phyloP scores from a whole-genome alignment of 2,113 vertebrate genomes.

The Trichomycterus rosablanca region DNA sequence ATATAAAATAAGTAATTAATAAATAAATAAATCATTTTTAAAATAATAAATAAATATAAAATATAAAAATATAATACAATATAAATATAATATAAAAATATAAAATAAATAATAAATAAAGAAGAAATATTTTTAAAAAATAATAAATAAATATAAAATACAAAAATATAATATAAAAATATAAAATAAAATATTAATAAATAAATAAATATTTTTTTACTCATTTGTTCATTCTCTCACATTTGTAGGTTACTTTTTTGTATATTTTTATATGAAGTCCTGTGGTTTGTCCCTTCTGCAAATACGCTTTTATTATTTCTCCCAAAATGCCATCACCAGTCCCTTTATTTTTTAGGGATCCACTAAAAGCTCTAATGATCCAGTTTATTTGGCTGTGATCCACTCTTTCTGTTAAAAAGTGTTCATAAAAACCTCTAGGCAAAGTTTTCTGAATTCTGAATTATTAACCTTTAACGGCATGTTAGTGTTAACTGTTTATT shows the following conservation, averaged over 20 bases:
- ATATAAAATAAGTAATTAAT: no score
- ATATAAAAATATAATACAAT: no score
- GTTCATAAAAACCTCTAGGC: not conserved
- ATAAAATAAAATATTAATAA: no score
- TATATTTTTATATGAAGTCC: not conserved
- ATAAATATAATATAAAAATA: no score
- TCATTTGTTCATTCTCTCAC: not conserved
- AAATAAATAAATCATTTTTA: no score
- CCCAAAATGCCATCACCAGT: not conserved
- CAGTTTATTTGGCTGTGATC: not conserved
- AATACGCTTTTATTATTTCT: constrained; percentile 8
- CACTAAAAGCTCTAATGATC: constrained; percentile 4
- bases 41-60: no score
- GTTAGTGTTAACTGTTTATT: not conserved
- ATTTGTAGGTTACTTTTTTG: not conserved
- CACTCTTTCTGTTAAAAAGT: constrained; percentile 9
- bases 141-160: no score
- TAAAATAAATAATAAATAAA: no score
- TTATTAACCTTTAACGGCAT: not conserved
- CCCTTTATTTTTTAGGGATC: constrained; percentile 19
- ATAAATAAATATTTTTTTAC: not conserved
- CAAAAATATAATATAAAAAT: no score
- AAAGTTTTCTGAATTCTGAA: not conserved
- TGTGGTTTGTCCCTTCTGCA: constrained; percentile 7
- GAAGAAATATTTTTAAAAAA: no score